phyloP scores from a whole-genome alignment of 1,140 invertebrate species.

The Arctopsyche grandis region DNA sequence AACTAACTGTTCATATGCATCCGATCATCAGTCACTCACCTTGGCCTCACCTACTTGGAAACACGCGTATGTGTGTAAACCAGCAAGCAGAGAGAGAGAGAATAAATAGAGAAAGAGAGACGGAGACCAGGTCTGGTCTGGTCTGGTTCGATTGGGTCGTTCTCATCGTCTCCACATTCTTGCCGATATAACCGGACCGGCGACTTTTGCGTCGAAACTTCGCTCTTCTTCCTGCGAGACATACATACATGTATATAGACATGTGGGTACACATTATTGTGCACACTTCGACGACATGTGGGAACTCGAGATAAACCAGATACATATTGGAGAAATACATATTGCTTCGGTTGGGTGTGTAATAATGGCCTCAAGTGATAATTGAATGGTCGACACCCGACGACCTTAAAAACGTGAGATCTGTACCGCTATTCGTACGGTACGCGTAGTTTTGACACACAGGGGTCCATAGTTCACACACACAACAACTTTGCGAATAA shows the following conservation, averaged over 20 bases:
- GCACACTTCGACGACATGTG: too few relatives aligned
- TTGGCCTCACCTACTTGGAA: slow-evolving; percentile 27
- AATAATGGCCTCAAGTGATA: too few relatives aligned
- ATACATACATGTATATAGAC: neutral
- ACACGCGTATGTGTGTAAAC: neutral
- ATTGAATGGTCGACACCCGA: too few relatives aligned
- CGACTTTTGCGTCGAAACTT: slow-evolving; percentile 8
- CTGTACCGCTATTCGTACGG: slow-evolving; percentile 25
- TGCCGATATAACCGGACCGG: slow-evolving; percentile 26
- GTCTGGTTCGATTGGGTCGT: neutral
- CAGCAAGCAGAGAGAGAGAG: neutral
- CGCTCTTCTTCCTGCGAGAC: neutral
- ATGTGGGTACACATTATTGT: neutral
- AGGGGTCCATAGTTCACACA: neutral
- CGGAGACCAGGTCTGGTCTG: neutral
- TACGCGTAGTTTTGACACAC: slow-evolving; percentile 24
- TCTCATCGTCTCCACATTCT: slow-evolving; percentile 12
- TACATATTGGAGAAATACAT: too few relatives aligned
- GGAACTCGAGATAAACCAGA: too few relatives aligned
- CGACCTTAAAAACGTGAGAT: neutral
- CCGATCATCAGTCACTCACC: slow-evolving; percentile 38
- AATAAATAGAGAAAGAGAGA: neutral
- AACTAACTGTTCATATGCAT: slow-evolving; percentile 39
- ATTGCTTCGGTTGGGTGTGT: too few relatives aligned
- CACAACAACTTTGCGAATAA: neutral